These are phyloP conservation scores for Macrophya alboannulata DNA, from an alignment of 2,888 invertebrate genomes.

Conservation along the genomic window DNA sequence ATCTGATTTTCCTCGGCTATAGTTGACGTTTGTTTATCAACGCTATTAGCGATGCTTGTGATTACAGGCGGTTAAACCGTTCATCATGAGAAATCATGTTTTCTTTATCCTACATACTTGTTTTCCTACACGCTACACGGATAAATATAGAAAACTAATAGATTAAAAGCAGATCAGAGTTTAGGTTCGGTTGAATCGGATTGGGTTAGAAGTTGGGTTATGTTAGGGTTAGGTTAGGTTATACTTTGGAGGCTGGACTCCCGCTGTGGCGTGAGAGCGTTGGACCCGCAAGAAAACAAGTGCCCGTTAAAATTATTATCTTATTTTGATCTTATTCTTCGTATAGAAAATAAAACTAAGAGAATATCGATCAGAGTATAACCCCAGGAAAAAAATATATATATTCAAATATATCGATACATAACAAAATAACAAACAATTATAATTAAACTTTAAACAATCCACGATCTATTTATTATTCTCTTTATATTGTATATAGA, in stretches of 20 bases:
- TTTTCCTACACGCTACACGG: not conserved
- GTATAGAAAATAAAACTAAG: not conserved
- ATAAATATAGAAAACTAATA: constrained; percentile 20
- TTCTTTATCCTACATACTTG: constrained; percentile 33
- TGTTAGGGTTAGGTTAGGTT: constrained; percentile 9
- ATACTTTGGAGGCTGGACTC: constrained; percentile 32
- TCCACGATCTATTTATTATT: not conserved
- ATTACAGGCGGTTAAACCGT: not conserved
- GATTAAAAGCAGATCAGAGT: constrained; percentile 37
- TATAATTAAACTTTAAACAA: not conserved
- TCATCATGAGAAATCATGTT: not conserved
- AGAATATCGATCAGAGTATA: not conserved
- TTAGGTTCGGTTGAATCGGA: not conserved
- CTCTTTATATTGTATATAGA: too few relatives aligned
- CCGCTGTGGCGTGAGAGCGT: constrained; percentile 52
- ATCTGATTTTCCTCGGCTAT: not conserved
- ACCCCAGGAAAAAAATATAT: not conserved
- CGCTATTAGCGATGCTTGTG: constrained; percentile 9
- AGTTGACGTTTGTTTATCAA: constrained; percentile 41
- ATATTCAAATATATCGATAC: not conserved
- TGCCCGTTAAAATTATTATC: constrained; percentile 17
- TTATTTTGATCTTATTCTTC: not conserved
- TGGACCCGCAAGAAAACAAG: constrained; percentile 52
- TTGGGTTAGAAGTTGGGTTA: not conserved
- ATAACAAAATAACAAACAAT: not conserved